Conservation (phyloP, 2,113 vertebrate genomes). For the Hylia prasina region DNA sequence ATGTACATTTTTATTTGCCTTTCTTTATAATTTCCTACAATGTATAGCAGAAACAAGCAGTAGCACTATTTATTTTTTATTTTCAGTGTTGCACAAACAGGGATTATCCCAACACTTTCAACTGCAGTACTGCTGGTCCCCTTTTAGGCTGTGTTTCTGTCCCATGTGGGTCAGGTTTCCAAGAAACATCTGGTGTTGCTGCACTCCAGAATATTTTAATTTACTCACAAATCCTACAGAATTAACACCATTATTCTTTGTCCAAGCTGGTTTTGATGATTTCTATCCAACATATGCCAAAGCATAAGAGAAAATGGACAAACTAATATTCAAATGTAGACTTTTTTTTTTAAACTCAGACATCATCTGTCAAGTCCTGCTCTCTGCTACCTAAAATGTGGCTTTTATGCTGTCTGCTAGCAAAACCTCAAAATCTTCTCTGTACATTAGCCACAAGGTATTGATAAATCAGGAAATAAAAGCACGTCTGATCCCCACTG, state of each 20-base stretch:
- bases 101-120: not conserved
- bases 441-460: not conserved
- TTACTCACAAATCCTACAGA: not conserved
- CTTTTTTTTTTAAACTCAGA: not conserved
- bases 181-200: not conserved
- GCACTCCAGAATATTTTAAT: not conserved
- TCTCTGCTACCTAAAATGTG: not conserved
- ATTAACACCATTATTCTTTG: not conserved
- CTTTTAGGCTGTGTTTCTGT: not conserved
- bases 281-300: not conserved
- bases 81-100: fast-evolving
- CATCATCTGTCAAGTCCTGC: not conserved
- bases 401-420: not conserved
- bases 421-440: not conserved
- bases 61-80: not conserved
- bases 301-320: not conserved
- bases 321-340: not conserved
- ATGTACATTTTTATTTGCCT: not conserved
- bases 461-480: not conserved
- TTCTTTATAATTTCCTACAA: not conserved
- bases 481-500: not conserved
- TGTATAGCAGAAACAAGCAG: not conserved
- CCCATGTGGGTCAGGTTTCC: not conserved
- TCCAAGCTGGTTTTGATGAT: not conserved
- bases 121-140: too few relatives aligned